Percentiles rank a stretch among this genome's conserved stretches.
These are phyloP conservation scores for Archegozetes longisetosus DNA, from an alignment of 1,140 invertebrate species.

Conservation along the genomic window DNA sequence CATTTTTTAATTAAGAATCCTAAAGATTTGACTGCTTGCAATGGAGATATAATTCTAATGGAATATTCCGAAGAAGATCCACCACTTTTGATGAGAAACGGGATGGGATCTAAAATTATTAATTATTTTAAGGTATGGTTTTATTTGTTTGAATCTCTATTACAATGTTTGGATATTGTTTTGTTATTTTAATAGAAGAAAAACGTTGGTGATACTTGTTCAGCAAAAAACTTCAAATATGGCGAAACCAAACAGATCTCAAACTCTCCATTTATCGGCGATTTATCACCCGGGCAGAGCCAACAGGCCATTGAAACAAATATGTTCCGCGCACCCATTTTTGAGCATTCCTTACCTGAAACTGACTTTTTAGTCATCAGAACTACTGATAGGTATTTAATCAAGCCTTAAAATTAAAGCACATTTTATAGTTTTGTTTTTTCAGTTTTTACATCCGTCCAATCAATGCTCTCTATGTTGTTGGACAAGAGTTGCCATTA, in stretches of 20 bases:
- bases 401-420: too few relatives aligned
- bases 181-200: neutral
- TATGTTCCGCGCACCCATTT: slow-evolving; percentile 90
- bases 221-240: neutral
- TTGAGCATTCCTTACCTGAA: slow-evolving; percentile 55
- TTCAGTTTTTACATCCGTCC: slow-evolving; percentile 76
- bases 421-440: too few relatives aligned
- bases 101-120: slow-evolving; percentile 96
- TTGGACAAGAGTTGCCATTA: slow-evolving; percentile 87
- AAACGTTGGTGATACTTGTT: neutral
- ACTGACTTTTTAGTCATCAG: slow-evolving; percentile 87
- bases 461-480: slow-evolving; percentile 67
- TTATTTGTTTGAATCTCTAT: neutral
- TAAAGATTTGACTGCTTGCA: slow-evolving; percentile 79
- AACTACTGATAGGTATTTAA: slow-evolving; percentile 39
- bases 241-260: neutral
- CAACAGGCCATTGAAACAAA: slow-evolving; percentile 85
- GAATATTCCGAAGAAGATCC: slow-evolving; percentile 98
- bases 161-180: neutral
- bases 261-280: slow-evolving; percentile 48
- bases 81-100: slow-evolving; percentile 81
- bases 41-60: slow-evolving; percentile 76
- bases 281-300: slow-evolving; percentile 72
- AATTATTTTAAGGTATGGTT: slow-evolving; percentile 71
- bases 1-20: slow-evolving; percentile 90